Conservation (phyloP, 2,888 invertebrate species). For the Clusia tigrina region DNA sequence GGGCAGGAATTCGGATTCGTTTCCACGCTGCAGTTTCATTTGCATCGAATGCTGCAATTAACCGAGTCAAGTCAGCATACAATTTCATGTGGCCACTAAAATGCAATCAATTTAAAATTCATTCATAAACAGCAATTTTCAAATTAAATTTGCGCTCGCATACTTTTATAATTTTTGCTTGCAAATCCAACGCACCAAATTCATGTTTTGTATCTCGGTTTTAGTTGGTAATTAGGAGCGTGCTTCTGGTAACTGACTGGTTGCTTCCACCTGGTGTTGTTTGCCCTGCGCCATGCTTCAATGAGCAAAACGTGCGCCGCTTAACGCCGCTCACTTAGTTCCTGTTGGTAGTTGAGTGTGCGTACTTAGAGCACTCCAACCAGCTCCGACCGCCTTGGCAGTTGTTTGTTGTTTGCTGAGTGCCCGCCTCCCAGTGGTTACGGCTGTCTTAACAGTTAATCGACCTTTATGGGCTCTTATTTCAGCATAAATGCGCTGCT, state of each 20-base stretch:
- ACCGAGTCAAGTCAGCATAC: too few species aligned
- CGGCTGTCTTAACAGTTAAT: neutral
- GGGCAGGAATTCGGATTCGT: too few species aligned
- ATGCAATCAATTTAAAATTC: neutral
- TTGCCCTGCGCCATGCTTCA: constrained; percentile 13
- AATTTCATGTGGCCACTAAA: too few species aligned
- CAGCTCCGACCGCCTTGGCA: neutral
- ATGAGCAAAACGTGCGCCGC: constrained; percentile 9
- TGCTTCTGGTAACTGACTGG: neutral
- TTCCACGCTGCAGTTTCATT: too few species aligned
- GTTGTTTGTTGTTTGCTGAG: neutral
- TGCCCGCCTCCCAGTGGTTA: neutral
- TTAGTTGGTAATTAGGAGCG: neutral
- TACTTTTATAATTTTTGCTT: neutral
- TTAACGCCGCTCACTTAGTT: constrained; percentile 13
- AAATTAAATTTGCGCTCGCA: neutral
- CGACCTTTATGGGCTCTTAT: constrained; percentile 1
- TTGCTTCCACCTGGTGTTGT: neutral
- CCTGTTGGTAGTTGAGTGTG: constrained; percentile 15
- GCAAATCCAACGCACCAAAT: neutral
- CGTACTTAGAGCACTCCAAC: neutral
- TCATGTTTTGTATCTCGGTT: neutral
- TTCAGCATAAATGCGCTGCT: neutral
- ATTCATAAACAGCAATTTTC: neutral
- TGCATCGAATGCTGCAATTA: too few species aligned